Conservation (phyloP, 2,888 invertebrate species). For the Rhogogaster chlorosoma region DNA sequence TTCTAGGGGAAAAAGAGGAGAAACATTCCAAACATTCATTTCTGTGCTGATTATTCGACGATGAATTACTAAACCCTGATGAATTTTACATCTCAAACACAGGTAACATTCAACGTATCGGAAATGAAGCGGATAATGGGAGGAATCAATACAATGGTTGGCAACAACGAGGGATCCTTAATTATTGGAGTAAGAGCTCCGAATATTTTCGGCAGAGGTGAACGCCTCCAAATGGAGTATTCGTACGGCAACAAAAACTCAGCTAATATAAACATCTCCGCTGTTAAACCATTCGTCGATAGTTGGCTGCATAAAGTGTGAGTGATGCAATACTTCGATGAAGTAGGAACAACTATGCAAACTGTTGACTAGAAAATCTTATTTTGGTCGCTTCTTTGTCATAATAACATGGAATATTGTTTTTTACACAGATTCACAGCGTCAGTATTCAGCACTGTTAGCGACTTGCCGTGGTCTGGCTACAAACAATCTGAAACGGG, state of each 20-base stretch:
- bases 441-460: conserved; percentile 87
- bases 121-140: conserved; percentile 92
- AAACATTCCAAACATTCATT: not conserved
- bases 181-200: conserved; percentile 88
- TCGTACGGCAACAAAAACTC: conserved; percentile 91
- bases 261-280: conserved; percentile 88
- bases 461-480: conserved; percentile 90
- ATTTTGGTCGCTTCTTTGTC: not conserved
- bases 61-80: not conserved
- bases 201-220: conserved; percentile 93
- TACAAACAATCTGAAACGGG: conserved; percentile 91
- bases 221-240: conserved; percentile 90
- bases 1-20: not conserved
- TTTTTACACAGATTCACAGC: conserved; percentile 82
- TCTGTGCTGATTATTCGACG: not conserved
- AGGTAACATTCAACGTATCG: conserved; percentile 92
- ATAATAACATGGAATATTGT: conserved; percentile 37
- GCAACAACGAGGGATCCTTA: conserved; percentile 94
- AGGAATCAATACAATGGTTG: conserved; percentile 91
- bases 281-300: conserved; percentile 91
- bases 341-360: not conserved
- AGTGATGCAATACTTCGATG: conserved; percentile 70
- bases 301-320: conserved; percentile 84
- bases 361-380: not conserved
- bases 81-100: conserved; percentile 59